Base-by-base conservation (phyloP, 37 sponge, comb jelly and placozoan species). In the Spongilla lacustris region DNA sequence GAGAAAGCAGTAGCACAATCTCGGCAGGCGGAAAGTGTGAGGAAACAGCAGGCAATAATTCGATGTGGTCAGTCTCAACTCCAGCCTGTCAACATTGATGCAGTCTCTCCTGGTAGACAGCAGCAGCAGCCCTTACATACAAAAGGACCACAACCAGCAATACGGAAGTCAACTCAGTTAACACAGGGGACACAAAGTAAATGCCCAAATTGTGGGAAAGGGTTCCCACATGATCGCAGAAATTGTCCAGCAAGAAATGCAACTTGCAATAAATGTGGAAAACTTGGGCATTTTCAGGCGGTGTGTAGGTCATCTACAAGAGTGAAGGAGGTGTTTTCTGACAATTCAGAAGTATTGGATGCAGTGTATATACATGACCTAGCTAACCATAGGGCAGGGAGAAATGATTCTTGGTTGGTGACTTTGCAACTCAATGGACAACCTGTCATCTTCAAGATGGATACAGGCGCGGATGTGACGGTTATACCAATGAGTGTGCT, bases 1-100 rank as follows among this genome's bases (percentile, higher is more conserved):
- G 82, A 81, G 50, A 88, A 81, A 75, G 82, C 88, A 66, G 46
- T 83, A 11, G 36, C 81, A 26, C 4, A 25, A 13, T 81, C 69
- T 24, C 50, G 80, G 19, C 74, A 86, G 38, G 67, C 67, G 23
- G 84, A 84, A 32, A 36, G 76, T 35, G 76, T 84, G 17, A 83
- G 75, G 37, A 50, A 76, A 36, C 84, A 84, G 76, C 84, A 84
- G 31, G 31, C 75, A 9, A 36, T 74, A 35, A 36, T 74, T 36
- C 75, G 34, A 21, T 32, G 75, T 46, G 46, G 46, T 46, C 46
- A 46, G 46, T 46, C 46, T 46, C 46, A 46, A 46, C 46, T 8
- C 46, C 46, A 46, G 46, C 46, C 46, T 46, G 46, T 8, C 46
- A 46, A 46, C 8, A 46, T 46, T 46, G 46, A 46, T 46, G 46